A percentile compares a stretch with the other conserved stretches of the same genome.
These are phyloP conservation scores for Ceryle rudis DNA, from an alignment of 2,797 vertebrate species.

Conservation along the genomic window DNA sequence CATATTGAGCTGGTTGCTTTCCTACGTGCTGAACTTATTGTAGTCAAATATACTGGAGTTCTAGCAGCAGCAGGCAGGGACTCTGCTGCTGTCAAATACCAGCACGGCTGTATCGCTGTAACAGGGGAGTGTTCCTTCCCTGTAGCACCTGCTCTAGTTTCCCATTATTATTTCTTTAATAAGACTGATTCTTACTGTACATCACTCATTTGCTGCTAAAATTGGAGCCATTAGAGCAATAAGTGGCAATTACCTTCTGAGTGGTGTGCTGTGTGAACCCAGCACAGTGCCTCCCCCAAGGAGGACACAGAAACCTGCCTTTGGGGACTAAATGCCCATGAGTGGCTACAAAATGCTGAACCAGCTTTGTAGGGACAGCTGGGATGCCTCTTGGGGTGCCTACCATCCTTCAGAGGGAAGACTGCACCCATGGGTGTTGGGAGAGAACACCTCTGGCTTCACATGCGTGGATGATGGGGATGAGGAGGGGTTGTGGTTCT, in stretches of 20 bases:
- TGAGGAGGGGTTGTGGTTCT: neutral
- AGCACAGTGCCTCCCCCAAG: neutral
- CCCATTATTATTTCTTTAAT: constrained; percentile 71
- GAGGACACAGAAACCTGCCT: neutral
- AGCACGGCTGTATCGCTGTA: neutral
- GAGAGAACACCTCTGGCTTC: neutral
- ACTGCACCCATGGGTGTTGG: neutral
- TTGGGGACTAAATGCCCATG: neutral
- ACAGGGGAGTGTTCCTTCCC: constrained; percentile 3
- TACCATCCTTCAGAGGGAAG: neutral
- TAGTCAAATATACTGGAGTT: neutral
- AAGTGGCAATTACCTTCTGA: constrained; percentile 52
- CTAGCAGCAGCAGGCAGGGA: neutral
- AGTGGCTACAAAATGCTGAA: neutral
- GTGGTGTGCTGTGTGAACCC: neutral
- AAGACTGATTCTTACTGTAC: constrained; percentile 46
- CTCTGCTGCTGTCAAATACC: constrained; percentile 16
- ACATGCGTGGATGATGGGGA: rapidly evolving
- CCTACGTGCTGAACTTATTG: neutral
- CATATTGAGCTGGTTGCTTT: neutral
- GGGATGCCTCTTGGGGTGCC: neutral
- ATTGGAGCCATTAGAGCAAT: constrained; percentile 59
- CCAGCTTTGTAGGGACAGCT: neutral
- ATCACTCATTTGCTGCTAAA: constrained; percentile 68
- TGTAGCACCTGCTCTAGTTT: constrained; percentile 32